phyloP scores from a whole-genome alignment of 1,140 invertebrate species.

The Chrysopa pallens region DNA sequence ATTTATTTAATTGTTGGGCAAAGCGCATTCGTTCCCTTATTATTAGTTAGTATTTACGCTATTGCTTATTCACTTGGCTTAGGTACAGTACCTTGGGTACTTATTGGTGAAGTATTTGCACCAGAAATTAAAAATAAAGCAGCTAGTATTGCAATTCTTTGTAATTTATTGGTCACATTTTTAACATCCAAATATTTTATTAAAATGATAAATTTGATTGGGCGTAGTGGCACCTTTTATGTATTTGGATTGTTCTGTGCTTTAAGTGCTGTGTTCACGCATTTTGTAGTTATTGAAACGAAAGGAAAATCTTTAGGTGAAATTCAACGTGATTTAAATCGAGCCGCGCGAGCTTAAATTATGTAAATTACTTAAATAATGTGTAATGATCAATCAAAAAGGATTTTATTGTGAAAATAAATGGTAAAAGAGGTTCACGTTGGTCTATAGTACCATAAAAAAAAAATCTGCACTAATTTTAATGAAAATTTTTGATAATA shows the following conservation, averaged over 20 bases:
- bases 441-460: too few species aligned
- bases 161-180: constrained; percentile 69
- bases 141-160: constrained; percentile 48
- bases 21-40: constrained; percentile 48
- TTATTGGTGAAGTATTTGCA: constrained; percentile 57
- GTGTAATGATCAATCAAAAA: too few species aligned
- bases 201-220: constrained; percentile 25
- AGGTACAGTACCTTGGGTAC: constrained; percentile 63
- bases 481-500: too few species aligned
- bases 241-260: constrained; percentile 40
- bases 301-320: constrained; percentile 56
- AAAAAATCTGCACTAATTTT: too few species aligned
- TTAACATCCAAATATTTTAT: constrained; percentile 56
- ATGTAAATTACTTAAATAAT: too few species aligned
- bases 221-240: constrained; percentile 36
- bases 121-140: constrained; percentile 58
- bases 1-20: constrained; percentile 10
- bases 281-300: constrained; percentile 56
- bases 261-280: constrained; percentile 42
- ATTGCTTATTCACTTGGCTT: constrained; percentile 60
- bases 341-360: constrained; percentile 8
- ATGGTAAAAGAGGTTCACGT: too few species aligned
- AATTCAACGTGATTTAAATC: constrained; percentile 39
- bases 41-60: constrained; percentile 55
- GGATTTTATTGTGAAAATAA: too few species aligned